phyloP scores from a whole-genome alignment of 1,140 invertebrate genomes.

The Platorchestia sp. region DNA sequence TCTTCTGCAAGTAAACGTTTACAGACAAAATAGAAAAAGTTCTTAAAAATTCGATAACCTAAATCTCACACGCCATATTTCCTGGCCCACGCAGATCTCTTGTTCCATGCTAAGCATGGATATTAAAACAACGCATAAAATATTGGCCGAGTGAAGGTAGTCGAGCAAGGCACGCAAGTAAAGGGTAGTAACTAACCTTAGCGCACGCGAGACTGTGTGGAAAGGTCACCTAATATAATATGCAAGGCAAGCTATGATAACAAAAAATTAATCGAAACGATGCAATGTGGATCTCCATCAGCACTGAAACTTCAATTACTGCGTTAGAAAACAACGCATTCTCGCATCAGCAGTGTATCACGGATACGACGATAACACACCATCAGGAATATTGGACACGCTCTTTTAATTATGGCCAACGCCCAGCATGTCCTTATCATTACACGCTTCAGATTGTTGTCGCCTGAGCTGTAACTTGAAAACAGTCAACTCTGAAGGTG shows the following conservation, averaged over 20 bases:
- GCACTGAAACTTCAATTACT: neutral
- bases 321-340: neutral
- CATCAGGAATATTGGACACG: neutral
- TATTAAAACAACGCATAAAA: neutral
- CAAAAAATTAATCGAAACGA: neutral
- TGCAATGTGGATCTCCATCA: neutral
- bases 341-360: neutral
- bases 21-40: too few relatives aligned
- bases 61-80: neutral
- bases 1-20: too few relatives aligned
- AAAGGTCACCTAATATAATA: neutral
- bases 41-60: neutral
- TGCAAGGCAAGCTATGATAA: neutral
- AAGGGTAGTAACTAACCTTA: neutral
- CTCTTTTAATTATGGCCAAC: neutral
- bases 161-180: neutral
- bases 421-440: too few relatives aligned
- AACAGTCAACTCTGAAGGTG: too few relatives aligned
- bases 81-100: neutral
- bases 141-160: neutral
- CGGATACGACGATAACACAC: neutral
- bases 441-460: too few relatives aligned
- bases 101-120: neutral
- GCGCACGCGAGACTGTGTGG: neutral
- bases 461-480: too few relatives aligned